A percentile compares a stretch with the other conserved stretches of the same genome.
Evolutionary conservation across 2,797 vertebrate genomes (phyloP).

Genomic region (Cynodonichthys magdalenae): DNA sequence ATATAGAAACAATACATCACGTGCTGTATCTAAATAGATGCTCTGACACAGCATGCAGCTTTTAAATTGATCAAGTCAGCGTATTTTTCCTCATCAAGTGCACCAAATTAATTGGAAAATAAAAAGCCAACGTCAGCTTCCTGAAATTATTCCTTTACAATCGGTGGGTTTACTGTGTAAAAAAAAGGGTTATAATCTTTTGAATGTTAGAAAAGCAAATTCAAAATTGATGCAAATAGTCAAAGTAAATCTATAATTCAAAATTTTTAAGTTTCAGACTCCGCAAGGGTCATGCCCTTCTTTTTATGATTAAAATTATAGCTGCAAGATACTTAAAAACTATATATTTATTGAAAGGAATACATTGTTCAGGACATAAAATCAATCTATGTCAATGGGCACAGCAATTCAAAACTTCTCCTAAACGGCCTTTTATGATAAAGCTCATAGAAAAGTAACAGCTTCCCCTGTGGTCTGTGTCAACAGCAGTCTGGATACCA

Average conservation of each 20-base stretch:
- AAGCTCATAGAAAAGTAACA: not conserved
- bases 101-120: not conserved
- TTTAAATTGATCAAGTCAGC: not conserved
- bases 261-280: no score
- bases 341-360: not conserved
- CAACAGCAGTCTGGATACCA: conserved; percentile 18
- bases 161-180: not conserved
- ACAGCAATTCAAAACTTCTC: not conserved
- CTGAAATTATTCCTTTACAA: not conserved
- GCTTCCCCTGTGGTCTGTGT: conserved; percentile 12
- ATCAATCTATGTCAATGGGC: not conserved
- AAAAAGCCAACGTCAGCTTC: not conserved
- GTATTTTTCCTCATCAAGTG: not conserved
- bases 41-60: not conserved
- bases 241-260: not conserved
- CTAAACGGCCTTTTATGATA: not conserved
- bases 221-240: not conserved
- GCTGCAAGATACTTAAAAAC: no score
- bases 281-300: no score
- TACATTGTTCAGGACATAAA: not conserved
- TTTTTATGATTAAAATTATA: no score
- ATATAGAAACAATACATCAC: not conserved
- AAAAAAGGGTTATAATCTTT: no score
- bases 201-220: no score
- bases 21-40: not conserved